phyloP scores from a whole-genome alignment of 2,113 vertebrate species.

The Ailurus styani region DNA sequence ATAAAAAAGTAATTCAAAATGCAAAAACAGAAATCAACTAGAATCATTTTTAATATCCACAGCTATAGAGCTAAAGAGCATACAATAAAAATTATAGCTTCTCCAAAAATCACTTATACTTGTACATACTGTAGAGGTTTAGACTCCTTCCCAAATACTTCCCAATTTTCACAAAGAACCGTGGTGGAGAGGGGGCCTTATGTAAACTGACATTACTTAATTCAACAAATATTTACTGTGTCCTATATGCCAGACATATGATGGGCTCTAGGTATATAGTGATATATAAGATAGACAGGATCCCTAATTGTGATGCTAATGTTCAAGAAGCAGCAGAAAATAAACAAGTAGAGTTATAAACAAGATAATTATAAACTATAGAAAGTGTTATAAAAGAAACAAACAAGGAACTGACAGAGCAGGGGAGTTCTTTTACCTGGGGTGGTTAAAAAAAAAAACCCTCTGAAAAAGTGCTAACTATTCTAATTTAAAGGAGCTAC shows the following conservation, averaged over 20 bases:
- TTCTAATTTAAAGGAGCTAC: neutral
- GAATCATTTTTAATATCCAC: neutral
- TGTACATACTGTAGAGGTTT: neutral
- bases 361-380: neutral
- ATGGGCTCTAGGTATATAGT: neutral
- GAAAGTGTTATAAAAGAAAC: neutral
- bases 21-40: neutral
- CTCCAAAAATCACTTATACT: neutral
- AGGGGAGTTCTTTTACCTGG: neutral
- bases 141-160: neutral
- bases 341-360: neutral
- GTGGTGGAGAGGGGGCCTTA: neutral
- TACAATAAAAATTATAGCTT: neutral
- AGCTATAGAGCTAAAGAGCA: neutral
- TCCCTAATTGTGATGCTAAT: neutral
- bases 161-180: neutral
- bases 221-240: constrained; percentile 2
- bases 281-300: neutral
- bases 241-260: neutral
- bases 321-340: neutral
- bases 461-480: neutral
- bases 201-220: neutral
- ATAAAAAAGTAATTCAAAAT: constrained; percentile 1
- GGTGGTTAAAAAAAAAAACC: neutral
- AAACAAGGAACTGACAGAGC: neutral